Base-by-base conservation (phyloP, 2,888 invertebrate genomes). In the Pollenia griseotomentosa region DNA sequence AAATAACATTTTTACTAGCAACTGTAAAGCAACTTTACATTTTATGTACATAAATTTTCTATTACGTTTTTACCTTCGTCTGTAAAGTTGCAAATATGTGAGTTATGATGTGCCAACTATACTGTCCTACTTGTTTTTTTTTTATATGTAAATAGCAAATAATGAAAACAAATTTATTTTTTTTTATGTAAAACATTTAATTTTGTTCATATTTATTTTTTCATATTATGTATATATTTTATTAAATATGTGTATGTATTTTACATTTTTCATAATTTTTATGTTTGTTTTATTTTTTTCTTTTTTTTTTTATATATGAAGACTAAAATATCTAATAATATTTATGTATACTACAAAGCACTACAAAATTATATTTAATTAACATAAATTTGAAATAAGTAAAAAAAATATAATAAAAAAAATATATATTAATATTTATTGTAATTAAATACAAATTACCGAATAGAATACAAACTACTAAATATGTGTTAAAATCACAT, bases 161-260 rank as follows among this genome's bases (percentile, higher is more conserved):
- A 53, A 33, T 55, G 42, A 12, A 19, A 16, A 23, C 6, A 9
- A 55, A 55, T 53, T 48, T 57, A 2, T 74, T 78, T 48, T 57
- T 5, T 74, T 78, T 78, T 55, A 74, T 86, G 78, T 82, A 83
- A 86, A 86, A 83, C 86, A 86, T 86, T 78, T 83, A 73, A 68
- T 79, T 78, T 71, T 82, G 23, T 82, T 85, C 78, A 74, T 74
- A 33, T 33, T 33, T 33, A 46, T 82, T 68, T 75, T 70, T 57
- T 83, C 68, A 65, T 61, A 79, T 33, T 6, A 33, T 33, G 40
- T 55, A 55, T 70, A 65, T 84, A 53, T 79, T 74, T 59, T 71
- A 75, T 80, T 85, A 71, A 75, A 81, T 70, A 65, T 75, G 59
- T 71, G 6, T 70, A 74, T 73, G 44, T 75, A 80, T 78, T 73